These are phyloP conservation scores for Semicossyphus pulcher DNA, from an alignment of 2,113 vertebrate species.

Conservation along the genomic window DNA sequence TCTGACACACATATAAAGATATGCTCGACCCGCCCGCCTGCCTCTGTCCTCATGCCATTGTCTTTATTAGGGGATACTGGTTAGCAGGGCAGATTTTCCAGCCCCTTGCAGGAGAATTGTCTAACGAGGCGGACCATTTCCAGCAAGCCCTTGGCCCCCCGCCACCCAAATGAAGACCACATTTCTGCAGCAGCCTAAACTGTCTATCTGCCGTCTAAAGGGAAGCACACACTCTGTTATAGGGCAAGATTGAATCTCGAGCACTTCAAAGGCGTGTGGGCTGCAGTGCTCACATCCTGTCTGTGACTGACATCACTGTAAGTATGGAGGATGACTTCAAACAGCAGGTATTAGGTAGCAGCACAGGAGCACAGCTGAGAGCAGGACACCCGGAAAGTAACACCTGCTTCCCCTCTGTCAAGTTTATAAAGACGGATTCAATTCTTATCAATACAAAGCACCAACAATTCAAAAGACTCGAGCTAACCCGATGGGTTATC, in stretches of 20 bases:
- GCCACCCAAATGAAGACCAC: slow-evolving; percentile 81
- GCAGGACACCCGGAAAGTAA: slow-evolving; percentile 48
- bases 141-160: slow-evolving; percentile 76
- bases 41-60: slow-evolving; percentile 68
- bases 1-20: slow-evolving; percentile 54
- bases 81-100: slow-evolving; percentile 78
- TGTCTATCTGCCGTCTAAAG: slow-evolving; percentile 68
- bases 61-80: slow-evolving; percentile 81
- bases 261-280: slow-evolving; percentile 77
- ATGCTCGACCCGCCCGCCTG: slow-evolving; percentile 62
- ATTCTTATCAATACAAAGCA: slow-evolving; percentile 56
- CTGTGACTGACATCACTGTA: slow-evolving; percentile 73
- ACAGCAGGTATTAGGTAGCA: slow-evolving; percentile 49
- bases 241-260: slow-evolving; percentile 72
- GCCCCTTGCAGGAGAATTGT: slow-evolving; percentile 72
- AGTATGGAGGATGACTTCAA: slow-evolving; percentile 59
- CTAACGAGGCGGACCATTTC: slow-evolving; percentile 80
- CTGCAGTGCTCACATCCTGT: slow-evolving; percentile 75
- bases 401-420: slow-evolving; percentile 56
- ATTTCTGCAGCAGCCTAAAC: slow-evolving; percentile 76
- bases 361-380: slow-evolving; percentile 24
- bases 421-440: slow-evolving; percentile 16
- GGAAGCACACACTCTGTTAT: slow-evolving; percentile 64
- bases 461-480: slow-evolving; percentile 39
- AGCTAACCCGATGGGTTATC: slow-evolving; percentile 52